Conservation (phyloP, 2,113 vertebrate species). For the Lucifuga dentata region DNA sequence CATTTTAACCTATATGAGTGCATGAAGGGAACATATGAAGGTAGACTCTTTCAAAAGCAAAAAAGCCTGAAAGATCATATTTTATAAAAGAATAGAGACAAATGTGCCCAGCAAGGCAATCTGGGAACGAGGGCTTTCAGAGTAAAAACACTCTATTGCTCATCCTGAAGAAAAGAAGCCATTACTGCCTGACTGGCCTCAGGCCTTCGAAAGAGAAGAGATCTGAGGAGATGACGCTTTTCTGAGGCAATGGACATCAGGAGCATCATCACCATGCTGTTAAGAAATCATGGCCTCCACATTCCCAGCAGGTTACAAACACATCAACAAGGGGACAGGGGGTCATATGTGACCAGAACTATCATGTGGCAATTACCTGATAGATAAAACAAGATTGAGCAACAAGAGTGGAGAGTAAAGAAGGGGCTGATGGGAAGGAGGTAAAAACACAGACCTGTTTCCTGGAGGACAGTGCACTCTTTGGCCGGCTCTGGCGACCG, state of each 20-base stretch:
- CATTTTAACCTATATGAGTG: not conserved
- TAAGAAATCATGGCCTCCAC: slow-evolving; percentile 24
- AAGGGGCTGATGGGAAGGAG: not conserved
- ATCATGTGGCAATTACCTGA: slow-evolving; percentile 14
- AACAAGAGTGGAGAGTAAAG: not conserved
- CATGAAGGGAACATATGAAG: slow-evolving; percentile 1
- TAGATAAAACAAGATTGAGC: slow-evolving; percentile 4
- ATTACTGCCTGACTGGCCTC: slow-evolving; percentile 30
- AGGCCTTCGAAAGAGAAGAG: slow-evolving; percentile 16
- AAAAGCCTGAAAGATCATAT: slow-evolving; percentile 10
- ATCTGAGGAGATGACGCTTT: slow-evolving; percentile 14
- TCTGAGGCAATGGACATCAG: slow-evolving; percentile 11
- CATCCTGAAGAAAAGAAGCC: slow-evolving; percentile 27
- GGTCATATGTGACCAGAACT: slow-evolving; percentile 36
- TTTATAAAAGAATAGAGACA: slow-evolving; percentile 19
- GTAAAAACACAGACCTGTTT: slow-evolving; percentile 81
- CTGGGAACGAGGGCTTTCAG: slow-evolving; percentile 11
- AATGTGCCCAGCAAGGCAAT: slow-evolving; percentile 2
- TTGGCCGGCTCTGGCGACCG: slow-evolving; percentile 59
- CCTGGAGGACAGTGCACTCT: slow-evolving; percentile 79
- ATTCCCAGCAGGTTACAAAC: slow-evolving; percentile 24
- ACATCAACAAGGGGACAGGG: not conserved
- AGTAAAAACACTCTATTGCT: slow-evolving; percentile 14
- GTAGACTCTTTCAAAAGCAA: slow-evolving; percentile 16
- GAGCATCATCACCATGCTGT: slow-evolving; percentile 16